phyloP scores from a whole-genome alignment of 2,113 vertebrate species.

The Mobula hypostoma region DNA sequence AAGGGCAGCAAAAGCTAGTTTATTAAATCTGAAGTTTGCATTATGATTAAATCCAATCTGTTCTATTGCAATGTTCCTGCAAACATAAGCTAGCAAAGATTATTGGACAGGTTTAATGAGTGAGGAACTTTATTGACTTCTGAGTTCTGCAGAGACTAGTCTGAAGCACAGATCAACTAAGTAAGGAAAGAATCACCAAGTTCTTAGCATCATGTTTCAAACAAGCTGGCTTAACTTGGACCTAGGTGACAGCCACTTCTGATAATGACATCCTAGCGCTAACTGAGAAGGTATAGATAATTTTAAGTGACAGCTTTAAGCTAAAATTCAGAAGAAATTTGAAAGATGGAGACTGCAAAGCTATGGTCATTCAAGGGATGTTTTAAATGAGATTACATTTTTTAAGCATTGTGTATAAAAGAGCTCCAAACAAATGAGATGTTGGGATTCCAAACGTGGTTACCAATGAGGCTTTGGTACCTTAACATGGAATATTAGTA shows the following conservation, averaged over 20 bases:
- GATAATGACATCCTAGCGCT: background rate
- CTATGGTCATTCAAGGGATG: background rate
- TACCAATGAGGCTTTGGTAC: background rate
- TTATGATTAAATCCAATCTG: background rate
- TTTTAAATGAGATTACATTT: background rate
- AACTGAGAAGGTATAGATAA: no score
- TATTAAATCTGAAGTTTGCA: no score
- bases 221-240: background rate
- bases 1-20: no score
- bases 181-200: background rate
- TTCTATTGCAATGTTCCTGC: background rate
- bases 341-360: background rate
- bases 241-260: background rate
- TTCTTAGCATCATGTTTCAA: background rate
- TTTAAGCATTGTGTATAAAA: background rate
- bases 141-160: background rate
- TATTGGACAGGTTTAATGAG: background rate
- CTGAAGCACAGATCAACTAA: background rate
- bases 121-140: background rate
- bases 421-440: background rate
- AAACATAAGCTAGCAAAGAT: background rate
- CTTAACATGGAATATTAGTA: background rate
- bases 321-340: background rate
- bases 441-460: background rate
- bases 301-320: background rate